A percentile compares a stretch with the other conserved stretches of the same genome.
phyloP scores from a whole-genome alignment of 2,888 invertebrate species.

The Tigriopus californicus region DNA sequence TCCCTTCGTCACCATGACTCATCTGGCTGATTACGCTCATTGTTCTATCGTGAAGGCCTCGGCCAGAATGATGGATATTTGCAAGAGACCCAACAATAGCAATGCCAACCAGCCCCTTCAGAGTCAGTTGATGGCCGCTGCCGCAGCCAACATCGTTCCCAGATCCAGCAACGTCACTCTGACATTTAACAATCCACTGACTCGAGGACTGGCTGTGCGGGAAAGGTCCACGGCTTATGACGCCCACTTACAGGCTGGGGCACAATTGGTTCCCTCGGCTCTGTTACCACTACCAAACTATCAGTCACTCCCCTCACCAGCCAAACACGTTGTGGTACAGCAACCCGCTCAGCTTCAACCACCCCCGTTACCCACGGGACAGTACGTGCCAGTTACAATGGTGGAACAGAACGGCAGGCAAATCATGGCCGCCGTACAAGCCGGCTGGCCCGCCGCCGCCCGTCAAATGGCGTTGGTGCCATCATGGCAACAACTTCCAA shows the following conservation, averaged over 20 bases:
- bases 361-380: conserved; percentile 24
- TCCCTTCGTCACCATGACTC: conserved; percentile 78
- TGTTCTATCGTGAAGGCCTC: conserved; percentile 92
- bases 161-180: conserved; percentile 69
- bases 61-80: conserved; percentile 88
- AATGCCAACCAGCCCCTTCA: conserved; percentile 19
- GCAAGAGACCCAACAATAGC: conserved; percentile 33
- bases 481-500: conserved; percentile 47
- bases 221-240: conserved; percentile 54
- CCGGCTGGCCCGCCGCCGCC: not conserved
- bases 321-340: conserved; percentile 5
- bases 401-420: conserved; percentile 65
- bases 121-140: conserved; percentile 31
- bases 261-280: conserved; percentile 1
- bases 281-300: conserved; percentile 3
- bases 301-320: conserved; percentile 7
- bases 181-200: conserved; percentile 60
- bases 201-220: conserved; percentile 60
- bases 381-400: conserved; percentile 82
- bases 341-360: not conserved
- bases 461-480: conserved; percentile 57
- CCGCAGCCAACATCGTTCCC: conserved; percentile 47
- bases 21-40: conserved; percentile 86
- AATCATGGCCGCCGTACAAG: conserved; percentile 49
- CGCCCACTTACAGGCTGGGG: conserved; percentile 18